Evolutionary conservation across 2,113 vertebrate species (phyloP), one percentile per base, ranked within the genome.

Genomic region (Donacobius atricapilla): DNA sequence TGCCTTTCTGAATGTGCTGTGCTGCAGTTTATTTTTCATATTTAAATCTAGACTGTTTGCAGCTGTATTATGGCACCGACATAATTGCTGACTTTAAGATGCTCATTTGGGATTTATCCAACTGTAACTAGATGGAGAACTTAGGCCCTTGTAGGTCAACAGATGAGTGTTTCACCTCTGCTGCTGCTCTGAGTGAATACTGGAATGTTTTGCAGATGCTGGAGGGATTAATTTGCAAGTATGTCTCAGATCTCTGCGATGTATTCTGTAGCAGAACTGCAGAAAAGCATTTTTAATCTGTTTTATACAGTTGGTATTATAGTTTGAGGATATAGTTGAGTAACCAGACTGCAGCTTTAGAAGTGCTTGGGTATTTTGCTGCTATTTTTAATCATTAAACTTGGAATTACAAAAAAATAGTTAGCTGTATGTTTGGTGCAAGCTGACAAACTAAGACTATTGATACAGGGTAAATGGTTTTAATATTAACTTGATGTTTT

Each of bases 101-200:
- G 31, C 22, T 93, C 28, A 58, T 88, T 88, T 90, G 58, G 63
- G 82, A 87, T 94, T 95, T 95, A 83, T 86, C 28, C 3, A 51
- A 47, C 57, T 68, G 63, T 90, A 93, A 86, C 58, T 95, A 2
- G 2, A 77, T 17, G 12, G 24, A 83, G 47, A 95, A 91, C n/a
- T 66, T 68, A 66, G 54, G 77, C 40, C 33, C 19, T 83, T 82
- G 77, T 91, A 95, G 73, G 91, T 94, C 92, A 94, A 44, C 87
- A 96, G 93, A 94, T 88, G 66, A 66, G 45, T 54, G 16, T 69
- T 96, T 91, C 76, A 91, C 78, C 71, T 89, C 75, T 86, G 66
- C 50, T 90, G 39, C 35, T 95, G 54, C 42, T 86, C 60, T 80
- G 56, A 70, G 30, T 35, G 45, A 87, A 16, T 31, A 47, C 40